Evolutionary conservation across 1,140 invertebrate genomes (phyloP).

Genomic region (Cyphomyrmex costatus): DNA sequence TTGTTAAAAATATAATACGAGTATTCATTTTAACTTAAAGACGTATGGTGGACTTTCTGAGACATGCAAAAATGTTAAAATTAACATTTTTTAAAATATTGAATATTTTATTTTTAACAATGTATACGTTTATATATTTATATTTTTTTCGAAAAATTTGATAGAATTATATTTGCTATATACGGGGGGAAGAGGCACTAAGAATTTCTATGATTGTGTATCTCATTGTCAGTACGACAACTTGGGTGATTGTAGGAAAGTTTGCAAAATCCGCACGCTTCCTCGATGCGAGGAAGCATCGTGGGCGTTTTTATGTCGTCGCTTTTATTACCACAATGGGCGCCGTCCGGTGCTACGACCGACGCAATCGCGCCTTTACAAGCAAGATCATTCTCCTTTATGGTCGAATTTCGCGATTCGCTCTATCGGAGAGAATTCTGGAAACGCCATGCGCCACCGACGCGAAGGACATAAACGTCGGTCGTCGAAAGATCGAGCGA

Average conservation of each 20-base stretch:
- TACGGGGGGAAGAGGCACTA: too few species aligned
- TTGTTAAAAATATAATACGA: too few species aligned
- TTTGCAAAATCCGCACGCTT: conserved; percentile 27
- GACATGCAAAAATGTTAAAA: too few species aligned
- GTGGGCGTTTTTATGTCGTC: conserved; percentile 76
- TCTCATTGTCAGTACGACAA: not conserved
- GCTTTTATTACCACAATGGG: conserved; percentile 73
- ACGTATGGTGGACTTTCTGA: too few species aligned
- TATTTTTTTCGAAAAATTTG: not conserved
- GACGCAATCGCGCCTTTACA: conserved; percentile 58
- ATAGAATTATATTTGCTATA: not conserved
- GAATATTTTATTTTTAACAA: too few species aligned
- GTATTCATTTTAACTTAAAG: too few species aligned
- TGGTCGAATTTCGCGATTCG: conserved; percentile 73
- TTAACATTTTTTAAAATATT: too few species aligned
- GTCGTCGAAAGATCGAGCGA: not conserved
- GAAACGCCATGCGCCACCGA: conserved; percentile 52
- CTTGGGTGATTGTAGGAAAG: conserved; percentile 38
- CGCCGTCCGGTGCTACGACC: conserved; percentile 41
- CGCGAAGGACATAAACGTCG: conserved; percentile 59
- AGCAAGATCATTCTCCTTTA: conserved; percentile 77
- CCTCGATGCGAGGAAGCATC: conserved; percentile 20
- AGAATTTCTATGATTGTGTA: conserved; percentile 12
- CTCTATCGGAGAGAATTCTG: conserved; percentile 58
- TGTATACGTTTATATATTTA: not conserved